These are phyloP conservation scores for Rhadinocentrus ornatus DNA, from an alignment of 2,797 vertebrate genomes.

Conservation along the genomic window DNA sequence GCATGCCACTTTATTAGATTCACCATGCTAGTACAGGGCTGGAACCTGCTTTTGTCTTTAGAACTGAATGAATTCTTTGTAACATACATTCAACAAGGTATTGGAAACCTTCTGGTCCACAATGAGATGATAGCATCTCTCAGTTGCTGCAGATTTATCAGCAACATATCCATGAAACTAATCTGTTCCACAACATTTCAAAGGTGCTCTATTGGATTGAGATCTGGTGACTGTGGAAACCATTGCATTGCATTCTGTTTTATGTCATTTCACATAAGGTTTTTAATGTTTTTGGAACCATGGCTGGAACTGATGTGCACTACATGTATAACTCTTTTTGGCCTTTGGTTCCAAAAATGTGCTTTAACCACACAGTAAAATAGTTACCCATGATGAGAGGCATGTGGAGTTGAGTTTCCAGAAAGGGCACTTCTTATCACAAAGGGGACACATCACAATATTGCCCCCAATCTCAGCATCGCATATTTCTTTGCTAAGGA, in stretches of 20 bases:
- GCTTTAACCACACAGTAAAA: not conserved
- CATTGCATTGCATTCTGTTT: not conserved
- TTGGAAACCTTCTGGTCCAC: no score
- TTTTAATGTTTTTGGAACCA: not conserved
- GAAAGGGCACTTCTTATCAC: slow-evolving; percentile 90
- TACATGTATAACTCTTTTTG: not conserved
- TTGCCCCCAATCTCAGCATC: slow-evolving; percentile 86
- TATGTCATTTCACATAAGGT: not conserved
- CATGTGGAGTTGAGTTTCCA: slow-evolving; percentile 95
- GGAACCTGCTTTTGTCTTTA: not conserved
- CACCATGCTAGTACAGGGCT: not conserved
- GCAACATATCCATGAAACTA: not conserved
- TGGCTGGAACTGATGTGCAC: not conserved
- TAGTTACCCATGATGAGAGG: slow-evolving; percentile 88
- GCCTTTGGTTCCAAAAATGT: not conserved
- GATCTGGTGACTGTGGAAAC: no score
- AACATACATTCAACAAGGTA: not conserved
- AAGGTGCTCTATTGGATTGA: no score
- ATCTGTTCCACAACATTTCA: not conserved
- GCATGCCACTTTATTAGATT: not conserved
- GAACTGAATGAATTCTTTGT: not conserved
- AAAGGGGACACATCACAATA: slow-evolving; percentile 96
- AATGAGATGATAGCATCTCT: no score
- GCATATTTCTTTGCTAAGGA: slow-evolving; percentile 91
- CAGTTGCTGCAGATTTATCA: not conserved